These are phyloP conservation scores for Psix sp. DNA, from an alignment of 1,140 invertebrate genomes.

Conservation along the genomic window DNA sequence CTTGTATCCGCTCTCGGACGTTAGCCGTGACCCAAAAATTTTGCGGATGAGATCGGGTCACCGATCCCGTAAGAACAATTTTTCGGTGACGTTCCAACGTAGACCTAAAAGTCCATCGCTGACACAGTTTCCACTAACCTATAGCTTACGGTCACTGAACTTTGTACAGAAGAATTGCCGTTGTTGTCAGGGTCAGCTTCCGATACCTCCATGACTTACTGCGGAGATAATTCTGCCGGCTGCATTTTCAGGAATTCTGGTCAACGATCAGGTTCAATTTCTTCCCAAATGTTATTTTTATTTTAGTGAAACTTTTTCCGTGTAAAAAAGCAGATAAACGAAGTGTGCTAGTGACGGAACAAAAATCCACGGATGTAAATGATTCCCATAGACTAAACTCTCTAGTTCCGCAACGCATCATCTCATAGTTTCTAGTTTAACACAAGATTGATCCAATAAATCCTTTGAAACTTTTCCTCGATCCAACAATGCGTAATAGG, in stretches of 20 bases:
- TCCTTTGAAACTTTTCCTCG: constrained; percentile 44
- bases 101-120: too few relatives aligned
- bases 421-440: constrained; percentile 37
- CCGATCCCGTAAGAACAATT: too few relatives aligned
- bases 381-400: constrained; percentile 30
- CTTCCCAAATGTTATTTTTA: too few relatives aligned
- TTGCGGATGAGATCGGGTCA: not conserved
- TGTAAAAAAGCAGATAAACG: constrained; percentile 11
- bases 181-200: too few relatives aligned
- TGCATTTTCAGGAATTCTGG: too few relatives aligned
- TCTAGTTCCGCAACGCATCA: constrained; percentile 26
- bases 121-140: too few relatives aligned
- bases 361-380: constrained; percentile 30
- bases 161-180: too few relatives aligned
- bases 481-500: constrained; percentile 36
- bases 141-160: too few relatives aligned
- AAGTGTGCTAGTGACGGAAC: constrained; percentile 31
- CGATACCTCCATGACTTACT: too few relatives aligned
- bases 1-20: constrained; percentile 26
- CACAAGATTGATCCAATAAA: constrained; percentile 57
- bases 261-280: too few relatives aligned
- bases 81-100: too few relatives aligned
- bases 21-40: constrained; percentile 19
- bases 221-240: too few relatives aligned
- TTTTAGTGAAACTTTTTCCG: not conserved